Percentiles rank a stretch among this genome's conserved stretches.
Conservation (phyloP, 2,113 vertebrate genomes). For the Sinocyclocheilus rhinocerous region DNA sequence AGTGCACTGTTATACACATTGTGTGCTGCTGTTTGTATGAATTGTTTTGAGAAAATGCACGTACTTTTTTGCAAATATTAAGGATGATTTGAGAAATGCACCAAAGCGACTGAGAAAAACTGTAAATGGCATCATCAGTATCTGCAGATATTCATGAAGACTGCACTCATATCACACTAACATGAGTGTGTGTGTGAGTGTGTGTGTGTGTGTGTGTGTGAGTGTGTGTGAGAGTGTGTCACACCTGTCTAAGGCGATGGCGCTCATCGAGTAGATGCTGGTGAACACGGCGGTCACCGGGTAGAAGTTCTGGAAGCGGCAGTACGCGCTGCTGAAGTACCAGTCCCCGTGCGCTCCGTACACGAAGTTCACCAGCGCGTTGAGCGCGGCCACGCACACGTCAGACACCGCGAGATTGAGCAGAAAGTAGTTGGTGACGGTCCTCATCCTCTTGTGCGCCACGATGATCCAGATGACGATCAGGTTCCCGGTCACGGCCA, state of each 20-base stretch:
- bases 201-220: too few relatives aligned
- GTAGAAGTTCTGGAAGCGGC: constrained; percentile 59
- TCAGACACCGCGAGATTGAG: constrained; percentile 56
- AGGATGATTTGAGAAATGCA: too few relatives aligned
- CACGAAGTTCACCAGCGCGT: constrained; percentile 53
- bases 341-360: constrained; percentile 52
- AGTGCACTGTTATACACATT: too few relatives aligned
- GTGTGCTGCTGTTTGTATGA: too few relatives aligned
- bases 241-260: constrained; percentile 57
- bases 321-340: constrained; percentile 55
- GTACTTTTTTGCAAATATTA: too few relatives aligned
- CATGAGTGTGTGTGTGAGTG: too few relatives aligned
- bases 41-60: too few relatives aligned
- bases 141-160: neutral
- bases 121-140: too few relatives aligned
- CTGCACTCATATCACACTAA: neutral
- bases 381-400: constrained; percentile 53
- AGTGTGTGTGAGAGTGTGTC: neutral
- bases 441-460: constrained; percentile 56
- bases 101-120: too few relatives aligned
- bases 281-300: constrained; percentile 55
- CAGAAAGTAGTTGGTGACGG: constrained; percentile 57
- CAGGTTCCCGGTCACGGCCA: constrained; percentile 50
- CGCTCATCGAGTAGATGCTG: constrained; percentile 58
- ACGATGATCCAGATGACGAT: constrained; percentile 57